A percentile compares a stretch with the other conserved stretches of the same genome.
Evolutionary conservation across 2,113 vertebrate genomes (phyloP).

Genomic region (Hyperopisus bebe): DNA sequence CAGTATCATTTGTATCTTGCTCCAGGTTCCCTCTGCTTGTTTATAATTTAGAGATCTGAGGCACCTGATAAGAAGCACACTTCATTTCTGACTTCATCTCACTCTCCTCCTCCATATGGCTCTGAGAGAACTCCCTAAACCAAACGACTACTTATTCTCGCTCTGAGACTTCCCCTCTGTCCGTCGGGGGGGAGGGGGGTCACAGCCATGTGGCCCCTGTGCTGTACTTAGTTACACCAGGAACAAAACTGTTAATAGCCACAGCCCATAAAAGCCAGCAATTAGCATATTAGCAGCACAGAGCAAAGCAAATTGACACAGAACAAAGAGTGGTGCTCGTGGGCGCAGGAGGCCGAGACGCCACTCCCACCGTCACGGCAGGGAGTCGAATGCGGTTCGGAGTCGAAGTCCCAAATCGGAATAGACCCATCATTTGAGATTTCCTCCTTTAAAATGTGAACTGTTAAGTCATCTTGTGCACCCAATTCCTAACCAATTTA

Average conservation of each 20-base stretch:
- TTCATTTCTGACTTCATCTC: slow-evolving; percentile 54
- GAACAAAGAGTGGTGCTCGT: slow-evolving; percentile 16
- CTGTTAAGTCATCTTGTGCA: neutral
- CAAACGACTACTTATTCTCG: slow-evolving; percentile 32
- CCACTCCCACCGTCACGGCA: neutral
- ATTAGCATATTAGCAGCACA: slow-evolving; percentile 8
- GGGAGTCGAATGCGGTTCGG: slow-evolving; percentile 17
- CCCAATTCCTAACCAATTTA: slow-evolving; percentile 21
- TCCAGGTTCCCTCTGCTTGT: slow-evolving; percentile 33
- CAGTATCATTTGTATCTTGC: slow-evolving; percentile 40
- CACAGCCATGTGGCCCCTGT: slow-evolving; percentile 60
- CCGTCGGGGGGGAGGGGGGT: no score
- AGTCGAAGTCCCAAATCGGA: neutral
- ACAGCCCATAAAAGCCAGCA: slow-evolving; percentile 33
- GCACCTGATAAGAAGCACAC: slow-evolving; percentile 78
- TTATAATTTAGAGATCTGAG: slow-evolving; percentile 52
- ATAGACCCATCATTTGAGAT: neutral
- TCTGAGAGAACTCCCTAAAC: slow-evolving; percentile 40
- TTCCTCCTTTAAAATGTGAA: neutral
- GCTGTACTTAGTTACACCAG: slow-evolving; percentile 33
- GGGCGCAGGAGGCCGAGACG: neutral
- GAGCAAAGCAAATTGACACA: slow-evolving; percentile 36
- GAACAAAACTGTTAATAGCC: neutral
- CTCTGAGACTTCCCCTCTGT: slow-evolving; percentile 44
- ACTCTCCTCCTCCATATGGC: slow-evolving; percentile 52